Conservation (phyloP, 92 coral and sea anemone species). For the Diadumene lineata region DNA sequence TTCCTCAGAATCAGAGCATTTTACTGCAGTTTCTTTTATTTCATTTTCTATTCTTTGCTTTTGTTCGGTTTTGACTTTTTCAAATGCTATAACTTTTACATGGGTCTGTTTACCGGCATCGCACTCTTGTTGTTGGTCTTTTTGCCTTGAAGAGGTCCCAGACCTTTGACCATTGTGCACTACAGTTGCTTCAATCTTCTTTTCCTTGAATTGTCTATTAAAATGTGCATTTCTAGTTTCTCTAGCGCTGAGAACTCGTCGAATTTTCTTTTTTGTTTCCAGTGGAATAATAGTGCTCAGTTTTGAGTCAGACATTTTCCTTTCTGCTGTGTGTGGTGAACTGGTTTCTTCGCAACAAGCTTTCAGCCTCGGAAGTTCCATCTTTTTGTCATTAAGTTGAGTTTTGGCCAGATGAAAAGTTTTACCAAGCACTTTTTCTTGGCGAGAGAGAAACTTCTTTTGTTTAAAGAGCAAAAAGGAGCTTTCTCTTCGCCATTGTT, state of each 20-base stretch:
- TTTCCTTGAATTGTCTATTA: not conserved
- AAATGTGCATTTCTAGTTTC: not conserved
- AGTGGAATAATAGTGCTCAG: not conserved
- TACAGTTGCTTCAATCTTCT: too few species aligned
- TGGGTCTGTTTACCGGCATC: not conserved
- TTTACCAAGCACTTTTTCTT: constrained; percentile 34
- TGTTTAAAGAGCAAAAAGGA: constrained; percentile 27
- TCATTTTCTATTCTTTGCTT: not conserved
- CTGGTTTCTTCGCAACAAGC: not conserved
- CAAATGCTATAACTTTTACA: not conserved
- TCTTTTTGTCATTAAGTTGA: not conserved
- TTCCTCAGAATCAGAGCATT: not conserved
- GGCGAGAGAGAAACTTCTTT: constrained; percentile 30
- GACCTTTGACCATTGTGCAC: too few species aligned
- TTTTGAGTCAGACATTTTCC: not conserved
- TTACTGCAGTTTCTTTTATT: not conserved
- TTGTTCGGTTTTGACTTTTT: not conserved
- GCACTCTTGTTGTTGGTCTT: not conserved
- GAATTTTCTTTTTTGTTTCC: not conserved
- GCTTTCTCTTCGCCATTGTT: constrained; percentile 15
- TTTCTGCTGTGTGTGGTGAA: not conserved
- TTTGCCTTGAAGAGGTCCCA: too few species aligned
- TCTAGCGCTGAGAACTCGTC: not conserved
- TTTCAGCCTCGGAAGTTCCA: not conserved
- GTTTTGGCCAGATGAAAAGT: not conserved